Percentiles rank a stretch among this genome's conserved stretches.
These are phyloP conservation scores for Xylocopa sonorina DNA, from an alignment of 1,140 invertebrate genomes.

Conservation along the genomic window DNA sequence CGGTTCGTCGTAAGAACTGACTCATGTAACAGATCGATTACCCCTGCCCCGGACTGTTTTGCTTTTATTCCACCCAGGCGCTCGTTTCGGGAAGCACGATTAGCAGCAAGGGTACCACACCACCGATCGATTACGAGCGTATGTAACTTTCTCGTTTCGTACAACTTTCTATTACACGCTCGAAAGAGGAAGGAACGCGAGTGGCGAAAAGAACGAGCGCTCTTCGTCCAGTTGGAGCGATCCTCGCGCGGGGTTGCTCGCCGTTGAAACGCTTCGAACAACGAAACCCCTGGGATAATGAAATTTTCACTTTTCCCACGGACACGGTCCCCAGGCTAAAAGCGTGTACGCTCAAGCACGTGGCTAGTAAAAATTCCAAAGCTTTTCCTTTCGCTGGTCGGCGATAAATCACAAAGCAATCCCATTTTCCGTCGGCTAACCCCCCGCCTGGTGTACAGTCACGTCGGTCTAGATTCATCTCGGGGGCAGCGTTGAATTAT, in stretches of 20 bases:
- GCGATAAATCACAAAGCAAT: conserved; percentile 61
- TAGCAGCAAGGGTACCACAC: neutral
- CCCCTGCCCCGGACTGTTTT: neutral
- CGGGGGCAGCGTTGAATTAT: conserved; percentile 61
- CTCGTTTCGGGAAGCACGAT: neutral
- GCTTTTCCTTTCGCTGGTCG: conserved; percentile 3
- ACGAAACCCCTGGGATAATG: neutral
- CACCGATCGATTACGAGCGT: conserved; percentile 2
- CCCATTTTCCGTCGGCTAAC: conserved; percentile 46
- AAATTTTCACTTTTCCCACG: conserved; percentile 10
- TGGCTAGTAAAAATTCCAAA: neutral
- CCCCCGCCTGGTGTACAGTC: neutral
- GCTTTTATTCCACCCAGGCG: neutral
- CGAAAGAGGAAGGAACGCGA: neutral
- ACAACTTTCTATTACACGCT: neutral
- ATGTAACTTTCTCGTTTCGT: neutral
- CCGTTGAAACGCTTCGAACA: neutral
- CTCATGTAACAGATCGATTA: conserved; percentile 44
- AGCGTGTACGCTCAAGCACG: neutral
- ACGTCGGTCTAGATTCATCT: conserved; percentile 51
- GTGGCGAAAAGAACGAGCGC: neutral
- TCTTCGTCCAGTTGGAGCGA: neutral
- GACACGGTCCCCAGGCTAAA: neutral
- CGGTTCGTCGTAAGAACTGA: conserved; percentile 40
- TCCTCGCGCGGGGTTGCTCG: too few species aligned